phyloP scores from a whole-genome alignment of 2,797 vertebrate genomes.

The Nannoperca obscura region DNA sequence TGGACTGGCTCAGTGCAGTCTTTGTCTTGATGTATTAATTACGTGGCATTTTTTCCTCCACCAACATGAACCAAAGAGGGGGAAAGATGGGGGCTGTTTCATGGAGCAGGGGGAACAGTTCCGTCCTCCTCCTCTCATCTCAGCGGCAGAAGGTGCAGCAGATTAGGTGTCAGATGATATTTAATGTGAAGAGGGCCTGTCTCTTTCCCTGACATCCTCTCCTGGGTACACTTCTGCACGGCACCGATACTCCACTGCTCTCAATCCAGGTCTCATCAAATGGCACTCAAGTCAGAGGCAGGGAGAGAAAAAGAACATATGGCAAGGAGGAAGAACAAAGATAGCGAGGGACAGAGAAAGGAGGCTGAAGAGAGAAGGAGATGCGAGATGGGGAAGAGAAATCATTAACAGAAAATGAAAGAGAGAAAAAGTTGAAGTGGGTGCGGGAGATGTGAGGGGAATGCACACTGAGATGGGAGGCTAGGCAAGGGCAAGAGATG shows the following conservation, averaged over 20 bases:
- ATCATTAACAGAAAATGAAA: slow-evolving; percentile 56
- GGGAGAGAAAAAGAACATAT: slow-evolving; percentile 44
- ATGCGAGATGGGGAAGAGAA: slow-evolving; percentile 40
- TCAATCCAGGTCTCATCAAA: slow-evolving; percentile 81
- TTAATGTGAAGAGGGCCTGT: slow-evolving; percentile 80
- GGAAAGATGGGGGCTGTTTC: slow-evolving; percentile 31
- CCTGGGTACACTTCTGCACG: slow-evolving; percentile 74
- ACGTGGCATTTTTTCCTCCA: slow-evolving; percentile 35
- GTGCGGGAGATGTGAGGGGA: slow-evolving; percentile 33
- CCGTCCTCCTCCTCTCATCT: slow-evolving; percentile 64
- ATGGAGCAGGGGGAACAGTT: slow-evolving; percentile 16
- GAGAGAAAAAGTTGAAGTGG: slow-evolving; percentile 14
- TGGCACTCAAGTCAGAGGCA: slow-evolving; percentile 64
- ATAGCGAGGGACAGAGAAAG: slow-evolving; percentile 39
- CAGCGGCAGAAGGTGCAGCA: slow-evolving; percentile 76
- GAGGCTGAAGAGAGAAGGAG: slow-evolving; percentile 36
- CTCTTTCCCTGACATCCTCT: slow-evolving; percentile 76
- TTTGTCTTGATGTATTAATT: slow-evolving; percentile 77
- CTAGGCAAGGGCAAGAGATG: not conserved
- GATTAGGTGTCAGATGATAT: slow-evolving; percentile 84
- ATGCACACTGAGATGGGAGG: slow-evolving; percentile 9
- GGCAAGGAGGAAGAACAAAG: slow-evolving; percentile 64
- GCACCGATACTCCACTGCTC: slow-evolving; percentile 69
- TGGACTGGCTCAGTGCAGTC: slow-evolving; percentile 34
- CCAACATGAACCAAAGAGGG: slow-evolving; percentile 35